Evolutionary conservation across 2,888 invertebrate genomes (phyloP).

Genomic region (Thymelicus lineola): DNA sequence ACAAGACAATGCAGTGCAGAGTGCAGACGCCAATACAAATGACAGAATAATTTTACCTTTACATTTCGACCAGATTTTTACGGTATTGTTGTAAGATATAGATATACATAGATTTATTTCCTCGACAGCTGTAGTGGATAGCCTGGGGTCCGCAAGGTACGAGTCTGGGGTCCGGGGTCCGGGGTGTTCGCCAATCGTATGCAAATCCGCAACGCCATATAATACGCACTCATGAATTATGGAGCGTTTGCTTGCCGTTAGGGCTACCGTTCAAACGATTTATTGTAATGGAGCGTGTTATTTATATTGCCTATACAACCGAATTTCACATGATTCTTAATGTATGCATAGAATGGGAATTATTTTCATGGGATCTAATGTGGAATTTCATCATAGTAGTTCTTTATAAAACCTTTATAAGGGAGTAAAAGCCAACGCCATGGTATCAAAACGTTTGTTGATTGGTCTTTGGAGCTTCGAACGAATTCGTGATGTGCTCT

Average conservation of each 20-base stretch:
- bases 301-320: slow-evolving; percentile 23
- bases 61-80: neutral
- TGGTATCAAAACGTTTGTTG: no score
- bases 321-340: slow-evolving; percentile 10
- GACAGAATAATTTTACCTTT: neutral
- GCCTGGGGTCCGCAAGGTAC: slow-evolving; percentile 42
- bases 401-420: no score
- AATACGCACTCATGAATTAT: slow-evolving; percentile 35
- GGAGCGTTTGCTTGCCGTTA: slow-evolving; percentile 25
- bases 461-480: no score
- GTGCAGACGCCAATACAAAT: neutral
- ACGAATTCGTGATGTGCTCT: no score
- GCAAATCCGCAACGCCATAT: slow-evolving; percentile 64
- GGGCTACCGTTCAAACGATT: slow-evolving; percentile 32
- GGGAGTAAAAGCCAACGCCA: no score
- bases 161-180: neutral
- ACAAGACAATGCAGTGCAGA: neutral
- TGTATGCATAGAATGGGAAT: neutral
- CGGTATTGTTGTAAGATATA: neutral
- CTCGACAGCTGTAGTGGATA: slow-evolving; percentile 66
- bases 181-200: slow-evolving; percentile 59
- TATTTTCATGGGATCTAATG: neutral
- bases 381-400: no score
- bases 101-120: slow-evolving; percentile 65
- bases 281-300: slow-evolving; percentile 28